These are phyloP conservation scores for Priocnemis perturbator DNA, from an alignment of 2,888 invertebrate genomes.

Conservation along the genomic window DNA sequence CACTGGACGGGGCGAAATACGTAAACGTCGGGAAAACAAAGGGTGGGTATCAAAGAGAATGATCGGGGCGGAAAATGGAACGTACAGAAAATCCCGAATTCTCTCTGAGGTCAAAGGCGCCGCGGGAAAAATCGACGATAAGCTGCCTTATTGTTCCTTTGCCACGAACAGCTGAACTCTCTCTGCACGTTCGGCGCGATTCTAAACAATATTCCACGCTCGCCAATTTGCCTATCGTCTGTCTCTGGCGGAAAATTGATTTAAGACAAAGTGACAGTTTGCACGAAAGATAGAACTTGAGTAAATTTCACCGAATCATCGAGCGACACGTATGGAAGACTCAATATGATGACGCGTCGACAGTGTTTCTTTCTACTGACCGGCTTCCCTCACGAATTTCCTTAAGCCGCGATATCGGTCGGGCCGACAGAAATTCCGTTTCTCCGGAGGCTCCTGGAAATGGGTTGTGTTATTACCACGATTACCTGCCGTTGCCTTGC, in stretches of 20 bases:
- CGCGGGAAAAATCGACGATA: constrained; percentile 6
- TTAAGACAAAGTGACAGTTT: no score
- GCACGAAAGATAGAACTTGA: no score
- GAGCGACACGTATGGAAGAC: no score
- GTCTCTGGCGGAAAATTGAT: no score
- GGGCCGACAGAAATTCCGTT: neutral
- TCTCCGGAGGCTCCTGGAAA: constrained; percentile 1
- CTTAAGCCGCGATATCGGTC: neutral
- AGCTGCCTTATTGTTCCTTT: neutral
- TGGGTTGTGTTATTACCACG: constrained; percentile 8
- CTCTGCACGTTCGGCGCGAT: no score
- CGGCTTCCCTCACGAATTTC: neutral
- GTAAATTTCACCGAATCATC: no score
- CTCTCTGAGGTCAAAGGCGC: constrained; percentile 14
- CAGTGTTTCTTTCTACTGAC: no score
- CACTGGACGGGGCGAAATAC: constrained; percentile 13
- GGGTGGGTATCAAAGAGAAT: neutral
- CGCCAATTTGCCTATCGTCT: no score
- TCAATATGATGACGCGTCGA: no score
- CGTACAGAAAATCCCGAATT: constrained; percentile 16
- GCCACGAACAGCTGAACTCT: no score
- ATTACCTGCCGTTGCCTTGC: constrained; percentile 4
- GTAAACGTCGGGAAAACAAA: constrained; percentile 10
- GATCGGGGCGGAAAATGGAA: constrained; percentile 21
- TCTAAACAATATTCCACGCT: no score